Evolutionary conservation across 2,113 vertebrate species (phyloP), one percentile per base, ranked within the genome.

Genomic region (Ariopsis seemanni): DNA sequence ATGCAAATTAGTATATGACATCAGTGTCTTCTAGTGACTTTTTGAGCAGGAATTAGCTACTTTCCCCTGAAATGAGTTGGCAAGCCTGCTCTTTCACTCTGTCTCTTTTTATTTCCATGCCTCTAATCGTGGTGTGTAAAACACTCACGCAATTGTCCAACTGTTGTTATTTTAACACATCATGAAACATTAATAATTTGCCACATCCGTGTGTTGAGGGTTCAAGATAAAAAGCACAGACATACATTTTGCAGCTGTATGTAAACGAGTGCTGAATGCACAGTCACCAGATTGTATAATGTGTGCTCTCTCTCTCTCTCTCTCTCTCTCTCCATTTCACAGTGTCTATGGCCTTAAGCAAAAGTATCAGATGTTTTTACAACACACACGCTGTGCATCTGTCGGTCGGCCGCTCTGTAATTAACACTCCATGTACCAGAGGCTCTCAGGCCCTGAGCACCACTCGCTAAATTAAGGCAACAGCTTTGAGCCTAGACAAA

Each of bases 341-440:
- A 25, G 86, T 87, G 88, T 85, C 62, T 88, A 71, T 88, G 58
- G 90, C 90, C 87, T 77, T 52, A 42, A 89, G 92, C 90, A 85
- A 77, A 11, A 75, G 87, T 52, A 89, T 90, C 90, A 90, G 83
- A 84, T 86, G 89, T 90, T 94, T 93, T 91, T 90, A 91, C 90
- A 88, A 85, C 88, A 86, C 84, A 80, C 81, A 0, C 93, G 93
- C 69, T 74, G 86, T 89, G 91, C 92, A 92, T 93, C 93, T 94
- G 93, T 92, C 93, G 92, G 74, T 42, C 58, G 88, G 89, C 25
- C 90, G 67, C 89, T 89, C 85, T 71, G 63, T 69, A 88, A 91
- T 91, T 93, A 89, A 93, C 83, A 90, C 89, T 91, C 91, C 88
- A 63, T 79, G 71, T 86, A 11, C 90, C 92, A 87, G 78, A 90